phyloP scores from a whole-genome alignment of 2,113 vertebrate species.

The Limnothrissa miodon region DNA sequence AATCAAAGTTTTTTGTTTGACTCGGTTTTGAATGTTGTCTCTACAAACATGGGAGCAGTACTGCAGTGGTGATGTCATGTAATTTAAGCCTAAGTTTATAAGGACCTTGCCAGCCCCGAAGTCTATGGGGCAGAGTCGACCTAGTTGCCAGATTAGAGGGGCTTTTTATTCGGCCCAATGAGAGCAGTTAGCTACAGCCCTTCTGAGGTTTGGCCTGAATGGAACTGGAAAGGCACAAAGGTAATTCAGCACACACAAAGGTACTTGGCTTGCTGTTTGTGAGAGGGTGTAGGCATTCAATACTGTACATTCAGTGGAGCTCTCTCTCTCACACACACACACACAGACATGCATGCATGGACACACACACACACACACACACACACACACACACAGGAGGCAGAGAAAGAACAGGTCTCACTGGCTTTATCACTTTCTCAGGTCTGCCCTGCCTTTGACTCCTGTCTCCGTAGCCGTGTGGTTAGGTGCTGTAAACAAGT shows the following conservation, averaged over 20 bases:
- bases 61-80: constrained; percentile 57
- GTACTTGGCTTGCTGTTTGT: constrained; percentile 47
- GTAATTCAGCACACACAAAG: neutral
- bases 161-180: neutral
- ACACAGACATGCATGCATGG: constrained; percentile 22
- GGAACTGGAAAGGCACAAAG: neutral
- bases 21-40: neutral
- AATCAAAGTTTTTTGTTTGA: constrained; percentile 8
- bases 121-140: constrained; percentile 35
- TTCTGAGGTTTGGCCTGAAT: neutral
- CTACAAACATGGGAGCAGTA: constrained; percentile 25
- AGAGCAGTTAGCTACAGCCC: neutral
- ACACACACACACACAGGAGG: constrained; percentile 13
- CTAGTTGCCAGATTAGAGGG: constrained; percentile 49
- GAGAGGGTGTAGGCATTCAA: constrained; percentile 19
- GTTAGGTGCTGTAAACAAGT: constrained; percentile 74
- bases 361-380: constrained; percentile 26
- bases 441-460: constrained; percentile 40
- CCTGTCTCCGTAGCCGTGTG: constrained; percentile 59
- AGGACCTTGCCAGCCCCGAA: constrained; percentile 49
- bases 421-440: constrained; percentile 47
- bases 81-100: constrained; percentile 54
- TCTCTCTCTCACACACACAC: neutral
- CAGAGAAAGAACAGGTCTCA: constrained; percentile 27
- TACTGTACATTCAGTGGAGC: constrained; percentile 30